Evolutionary conservation across 2,113 vertebrate genomes (phyloP), one percentile per base, ranked within the genome.

Genomic region (Polypterus bichir): DNA sequence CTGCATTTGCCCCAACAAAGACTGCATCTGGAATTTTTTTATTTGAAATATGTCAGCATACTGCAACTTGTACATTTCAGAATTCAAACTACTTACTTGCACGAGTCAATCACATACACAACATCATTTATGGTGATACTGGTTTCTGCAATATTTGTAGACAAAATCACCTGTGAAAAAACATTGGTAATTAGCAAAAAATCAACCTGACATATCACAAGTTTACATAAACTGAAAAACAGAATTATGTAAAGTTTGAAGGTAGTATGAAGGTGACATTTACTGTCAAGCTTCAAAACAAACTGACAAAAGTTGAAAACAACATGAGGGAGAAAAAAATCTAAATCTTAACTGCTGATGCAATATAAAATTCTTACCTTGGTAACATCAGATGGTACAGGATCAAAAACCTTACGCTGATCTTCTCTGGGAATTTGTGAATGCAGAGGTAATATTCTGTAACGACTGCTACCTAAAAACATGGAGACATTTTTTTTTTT

Each of bases 111-210:
- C 71, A 97, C 93, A 47, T 93, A 98, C 67, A 97, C 93, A 7
- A 97, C 96, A 1, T 98, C 92, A 8, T 97, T 97, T 83, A 98
- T 98, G 67, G 93, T 97, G 74, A 97, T 92, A 70, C 96, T 97
- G 2, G 94, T 97, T 77, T 97, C 96, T 0, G 93, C 94, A 69
- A 97, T 94, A 77, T 97, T 97, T 64, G 94, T 98, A n/a, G 94
- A 96, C 67, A 97, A 84, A 73, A 98, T 97, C 49, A 97, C 89
- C 95, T 97, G 72, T 0, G 63, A 73, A 74, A 49, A 71, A 71
- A 56, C 44, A 64, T 7, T 11, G 27, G 27, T 27, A 27, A 27
- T 27, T 27, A 27, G 27, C 27, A 27, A 27, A 27, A 27, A 27
- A 27, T 27, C 27, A 27, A 27, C 27, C 27, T 27, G 27, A 27